Percentiles rank a stretch among this genome's conserved stretches.
phyloP scores from a whole-genome alignment of 2,888 invertebrate genomes.

The Agriopis aurantiaria region DNA sequence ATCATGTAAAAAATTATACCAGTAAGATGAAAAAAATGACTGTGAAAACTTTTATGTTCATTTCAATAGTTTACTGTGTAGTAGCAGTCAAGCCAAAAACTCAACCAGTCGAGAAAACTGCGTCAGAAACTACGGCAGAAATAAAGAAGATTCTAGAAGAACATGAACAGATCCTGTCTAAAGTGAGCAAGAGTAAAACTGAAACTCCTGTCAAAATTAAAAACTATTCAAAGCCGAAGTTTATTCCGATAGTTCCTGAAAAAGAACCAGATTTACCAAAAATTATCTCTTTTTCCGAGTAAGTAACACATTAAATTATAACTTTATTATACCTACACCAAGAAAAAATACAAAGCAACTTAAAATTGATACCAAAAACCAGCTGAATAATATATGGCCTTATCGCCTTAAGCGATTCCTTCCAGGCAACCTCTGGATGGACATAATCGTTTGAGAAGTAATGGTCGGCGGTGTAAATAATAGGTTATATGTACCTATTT shows the following conservation, averaged over 20 bases:
- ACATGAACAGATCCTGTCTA: constrained; percentile 61
- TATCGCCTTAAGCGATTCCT: no score
- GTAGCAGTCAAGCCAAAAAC: constrained; percentile 52
- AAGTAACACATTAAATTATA: constrained; percentile 48
- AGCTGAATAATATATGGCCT: no score
- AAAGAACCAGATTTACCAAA: constrained; percentile 48
- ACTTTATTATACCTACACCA: not conserved
- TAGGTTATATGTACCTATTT: no score
- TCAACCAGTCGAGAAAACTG: constrained; percentile 47
- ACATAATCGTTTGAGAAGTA: no score
- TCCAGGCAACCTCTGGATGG: no score
- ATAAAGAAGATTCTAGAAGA: constrained; percentile 69
- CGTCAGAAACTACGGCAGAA: constrained; percentile 60
- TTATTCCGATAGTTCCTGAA: constrained; percentile 54
- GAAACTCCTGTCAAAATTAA: constrained; percentile 65
- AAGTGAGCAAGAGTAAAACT: constrained; percentile 62
- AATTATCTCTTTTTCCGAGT: constrained; percentile 67
- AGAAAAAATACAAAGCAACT: no score
- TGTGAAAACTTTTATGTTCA: constrained; percentile 2
- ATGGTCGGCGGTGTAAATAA: no score
- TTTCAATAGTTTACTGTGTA: constrained; percentile 16
- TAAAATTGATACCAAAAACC: no score
- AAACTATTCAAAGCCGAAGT: constrained; percentile 62
- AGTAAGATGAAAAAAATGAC: constrained; percentile 9
- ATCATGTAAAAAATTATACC: not conserved